phyloP scores from a whole-genome alignment of 2,113 vertebrate species.

The Mobula birostris region DNA sequence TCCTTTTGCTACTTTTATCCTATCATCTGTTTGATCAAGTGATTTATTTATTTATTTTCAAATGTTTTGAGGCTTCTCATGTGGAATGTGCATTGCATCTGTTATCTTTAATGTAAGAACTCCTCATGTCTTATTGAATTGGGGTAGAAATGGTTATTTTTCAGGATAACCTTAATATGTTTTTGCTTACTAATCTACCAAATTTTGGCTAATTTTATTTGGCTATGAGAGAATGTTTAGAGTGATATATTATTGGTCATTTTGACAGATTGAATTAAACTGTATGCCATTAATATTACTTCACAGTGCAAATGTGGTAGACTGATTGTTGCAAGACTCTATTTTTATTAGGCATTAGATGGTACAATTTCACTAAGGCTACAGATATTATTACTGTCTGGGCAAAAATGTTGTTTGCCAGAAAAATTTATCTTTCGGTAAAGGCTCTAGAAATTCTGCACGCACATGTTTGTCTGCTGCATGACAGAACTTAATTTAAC shows the following conservation, averaged over 20 bases:
- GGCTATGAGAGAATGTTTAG: not conserved
- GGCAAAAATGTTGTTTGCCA: not conserved
- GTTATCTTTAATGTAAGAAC: not conserved
- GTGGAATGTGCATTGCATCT: not conserved
- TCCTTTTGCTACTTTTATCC: not conserved
- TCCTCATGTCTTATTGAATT: not conserved
- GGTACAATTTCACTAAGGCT: not conserved
- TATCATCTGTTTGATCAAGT: not conserved
- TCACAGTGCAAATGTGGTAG: not conserved
- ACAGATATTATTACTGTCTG: not conserved
- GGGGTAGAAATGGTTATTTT: not conserved
- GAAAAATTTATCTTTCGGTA: not conserved
- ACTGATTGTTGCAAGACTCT: not conserved
- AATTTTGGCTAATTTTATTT: not conserved
- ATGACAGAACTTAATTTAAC: no score
- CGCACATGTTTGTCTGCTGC: no score
- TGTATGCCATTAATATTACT: not conserved
- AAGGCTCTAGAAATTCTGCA: not conserved
- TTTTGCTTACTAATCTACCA: not conserved
- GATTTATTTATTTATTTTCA: not conserved
- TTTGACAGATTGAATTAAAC: not conserved
- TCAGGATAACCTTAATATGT: not conserved
- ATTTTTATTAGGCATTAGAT: not conserved
- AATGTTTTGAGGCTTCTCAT: not conserved
- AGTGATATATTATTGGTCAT: not conserved